Conservation (phyloP, 2,113 vertebrate species). For the Gnathonemus longibarbis region DNA sequence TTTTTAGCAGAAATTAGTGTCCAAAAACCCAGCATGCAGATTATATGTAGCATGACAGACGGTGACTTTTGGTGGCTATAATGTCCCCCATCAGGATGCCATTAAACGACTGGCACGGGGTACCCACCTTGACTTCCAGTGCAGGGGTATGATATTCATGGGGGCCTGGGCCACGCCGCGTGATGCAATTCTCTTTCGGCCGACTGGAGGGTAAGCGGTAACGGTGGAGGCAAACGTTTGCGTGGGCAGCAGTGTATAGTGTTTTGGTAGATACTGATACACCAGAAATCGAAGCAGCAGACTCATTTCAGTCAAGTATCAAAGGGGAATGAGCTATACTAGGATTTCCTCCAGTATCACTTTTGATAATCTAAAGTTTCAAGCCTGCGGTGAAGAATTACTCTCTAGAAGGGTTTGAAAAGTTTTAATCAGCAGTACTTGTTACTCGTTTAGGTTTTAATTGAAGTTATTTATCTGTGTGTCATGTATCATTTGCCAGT, state of each 20-base stretch:
- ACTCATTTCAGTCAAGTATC: background rate
- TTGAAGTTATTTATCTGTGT: background rate
- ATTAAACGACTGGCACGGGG: slow-evolving; percentile 31
- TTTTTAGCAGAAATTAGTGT: slow-evolving; percentile 23
- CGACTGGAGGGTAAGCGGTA: slow-evolving; percentile 17
- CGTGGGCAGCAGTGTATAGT: background rate
- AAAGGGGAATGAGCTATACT: background rate
- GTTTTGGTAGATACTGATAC: background rate
- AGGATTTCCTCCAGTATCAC: background rate
- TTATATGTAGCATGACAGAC: slow-evolving; percentile 30
- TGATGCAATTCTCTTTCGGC: slow-evolving; percentile 28
- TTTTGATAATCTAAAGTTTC: background rate
- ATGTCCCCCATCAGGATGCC: slow-evolving; percentile 7
- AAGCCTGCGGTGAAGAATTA: background rate
- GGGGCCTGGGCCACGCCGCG: slow-evolving; percentile 15
- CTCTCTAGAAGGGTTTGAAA: background rate
- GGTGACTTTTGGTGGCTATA: slow-evolving; percentile 13
- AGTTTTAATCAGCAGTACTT: background rate
- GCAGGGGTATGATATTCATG: background rate
- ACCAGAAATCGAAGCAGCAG: background rate
- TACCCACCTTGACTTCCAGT: slow-evolving; percentile 16
- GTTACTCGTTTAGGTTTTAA: background rate
- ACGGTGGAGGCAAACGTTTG: background rate
- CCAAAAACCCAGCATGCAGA: slow-evolving; percentile 29
- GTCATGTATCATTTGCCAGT: background rate